Conservation (phyloP, 1,140 invertebrate genomes). For the Diorhabda carinulata region DNA sequence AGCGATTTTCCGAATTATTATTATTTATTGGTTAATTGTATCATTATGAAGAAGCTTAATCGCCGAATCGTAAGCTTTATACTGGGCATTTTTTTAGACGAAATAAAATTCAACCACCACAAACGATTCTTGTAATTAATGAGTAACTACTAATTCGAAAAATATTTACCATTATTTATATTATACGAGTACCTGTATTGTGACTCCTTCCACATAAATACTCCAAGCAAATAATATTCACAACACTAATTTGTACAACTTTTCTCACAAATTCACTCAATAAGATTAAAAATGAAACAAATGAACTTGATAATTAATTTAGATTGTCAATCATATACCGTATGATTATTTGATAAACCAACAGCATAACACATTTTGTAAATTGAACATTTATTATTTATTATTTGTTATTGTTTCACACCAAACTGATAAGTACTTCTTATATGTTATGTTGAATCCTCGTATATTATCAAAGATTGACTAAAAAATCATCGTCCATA, state of each 20-base stretch:
- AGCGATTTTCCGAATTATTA: too few species aligned
- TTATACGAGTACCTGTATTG: not conserved
- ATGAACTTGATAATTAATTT: conserved; percentile 22
- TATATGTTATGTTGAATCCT: conserved; percentile 34
- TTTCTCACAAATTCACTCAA: conserved; percentile 8
- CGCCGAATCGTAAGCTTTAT: too few species aligned
- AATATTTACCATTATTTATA: too few species aligned
- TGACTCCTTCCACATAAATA: conserved; percentile 2
- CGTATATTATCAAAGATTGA: conserved; percentile 37
- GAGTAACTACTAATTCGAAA: too few species aligned
- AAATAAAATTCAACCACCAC: too few species aligned
- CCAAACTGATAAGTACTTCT: conserved; percentile 45
- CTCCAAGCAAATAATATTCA: not conserved
- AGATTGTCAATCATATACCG: conserved; percentile 36
- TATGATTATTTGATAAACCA: conserved; percentile 42
- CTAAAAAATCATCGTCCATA: conserved; percentile 34
- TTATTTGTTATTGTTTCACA: conserved; percentile 47
- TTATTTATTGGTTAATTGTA: too few species aligned
- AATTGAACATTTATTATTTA: conserved; percentile 44
- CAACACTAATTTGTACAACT: conserved; percentile 9
- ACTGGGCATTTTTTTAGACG: too few species aligned
- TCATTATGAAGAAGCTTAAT: too few species aligned
- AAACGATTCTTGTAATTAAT: too few species aligned
- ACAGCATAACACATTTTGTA: conserved; percentile 37
- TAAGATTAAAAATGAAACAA: not conserved